A percentile compares a stretch with the other conserved stretches of the same genome.
Conservation (phyloP, 2,797 vertebrate species). For the Pteropus rufus region DNA sequence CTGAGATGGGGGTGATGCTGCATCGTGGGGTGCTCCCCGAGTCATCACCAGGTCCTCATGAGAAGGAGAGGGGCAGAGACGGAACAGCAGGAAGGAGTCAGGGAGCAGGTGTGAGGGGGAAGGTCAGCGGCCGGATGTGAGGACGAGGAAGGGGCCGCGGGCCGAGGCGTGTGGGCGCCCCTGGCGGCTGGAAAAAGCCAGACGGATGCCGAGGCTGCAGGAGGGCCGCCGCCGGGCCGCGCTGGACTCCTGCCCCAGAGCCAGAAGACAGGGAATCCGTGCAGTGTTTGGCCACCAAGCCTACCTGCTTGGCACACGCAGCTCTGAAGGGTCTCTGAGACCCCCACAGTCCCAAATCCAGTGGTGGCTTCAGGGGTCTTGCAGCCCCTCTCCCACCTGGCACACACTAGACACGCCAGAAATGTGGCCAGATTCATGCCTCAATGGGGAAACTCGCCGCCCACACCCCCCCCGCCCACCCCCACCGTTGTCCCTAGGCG, state of each 20-base stretch:
- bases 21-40: too few relatives aligned
- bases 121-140: too few relatives aligned
- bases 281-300: accelerated
- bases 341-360: too few relatives aligned
- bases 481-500: not conserved
- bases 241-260: not conserved
- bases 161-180: not conserved
- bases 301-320: not conserved
- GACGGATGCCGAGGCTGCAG: not conserved
- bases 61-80: too few relatives aligned
- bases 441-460: not conserved
- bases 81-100: not conserved
- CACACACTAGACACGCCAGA: accelerated
- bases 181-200: not conserved
- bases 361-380: not conserved
- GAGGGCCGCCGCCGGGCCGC: not conserved
- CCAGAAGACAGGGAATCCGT: not conserved
- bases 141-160: too few relatives aligned
- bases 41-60: too few relatives aligned
- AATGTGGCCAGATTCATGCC: not conserved
- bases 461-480: not conserved
- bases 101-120: not conserved
- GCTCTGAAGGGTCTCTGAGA: not conserved
- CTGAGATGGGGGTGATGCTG: not conserved
- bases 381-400: not conserved